phyloP scores from a whole-genome alignment of 2,113 vertebrate species.

The Chrysochloris asiatica region DNA sequence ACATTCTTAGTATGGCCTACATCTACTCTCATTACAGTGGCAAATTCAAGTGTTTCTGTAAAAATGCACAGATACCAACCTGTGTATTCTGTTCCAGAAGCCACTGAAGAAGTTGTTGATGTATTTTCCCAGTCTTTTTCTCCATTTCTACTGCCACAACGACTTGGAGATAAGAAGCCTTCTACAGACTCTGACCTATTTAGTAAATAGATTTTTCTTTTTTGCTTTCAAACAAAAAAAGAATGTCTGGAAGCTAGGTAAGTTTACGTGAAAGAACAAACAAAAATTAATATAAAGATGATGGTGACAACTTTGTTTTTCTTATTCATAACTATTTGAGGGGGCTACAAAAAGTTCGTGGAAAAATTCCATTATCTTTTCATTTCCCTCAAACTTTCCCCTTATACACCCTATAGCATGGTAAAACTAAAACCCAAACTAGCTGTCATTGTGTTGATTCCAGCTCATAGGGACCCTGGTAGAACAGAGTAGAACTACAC shows the following conservation, averaged over 20 bases:
- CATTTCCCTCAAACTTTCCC: too few relatives aligned
- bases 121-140: constrained; percentile 99
- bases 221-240: not conserved
- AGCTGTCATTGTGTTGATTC: not conserved
- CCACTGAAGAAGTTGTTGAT: constrained; percentile 96
- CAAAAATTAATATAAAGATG: not conserved
- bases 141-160: constrained; percentile 94
- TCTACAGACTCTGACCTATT: constrained; percentile 96
- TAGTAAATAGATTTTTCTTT: not conserved
- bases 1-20: not conserved
- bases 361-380: too few relatives aligned
- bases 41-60: not conserved
- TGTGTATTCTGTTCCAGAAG: constrained; percentile 97
- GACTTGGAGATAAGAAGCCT: constrained; percentile 93
- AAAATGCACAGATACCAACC: constrained; percentile 81
- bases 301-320: not conserved
- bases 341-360: too few relatives aligned
- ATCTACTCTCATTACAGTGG: not conserved
- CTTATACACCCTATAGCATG: not conserved
- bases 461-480: too few relatives aligned
- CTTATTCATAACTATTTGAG: not conserved
- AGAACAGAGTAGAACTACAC: too few relatives aligned
- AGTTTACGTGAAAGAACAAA: not conserved
- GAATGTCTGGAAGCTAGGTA: not conserved
- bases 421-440: not conserved